These are phyloP conservation scores for Leuciscus waleckii DNA, from an alignment of 2,797 vertebrate genomes.

Conservation along the genomic window DNA sequence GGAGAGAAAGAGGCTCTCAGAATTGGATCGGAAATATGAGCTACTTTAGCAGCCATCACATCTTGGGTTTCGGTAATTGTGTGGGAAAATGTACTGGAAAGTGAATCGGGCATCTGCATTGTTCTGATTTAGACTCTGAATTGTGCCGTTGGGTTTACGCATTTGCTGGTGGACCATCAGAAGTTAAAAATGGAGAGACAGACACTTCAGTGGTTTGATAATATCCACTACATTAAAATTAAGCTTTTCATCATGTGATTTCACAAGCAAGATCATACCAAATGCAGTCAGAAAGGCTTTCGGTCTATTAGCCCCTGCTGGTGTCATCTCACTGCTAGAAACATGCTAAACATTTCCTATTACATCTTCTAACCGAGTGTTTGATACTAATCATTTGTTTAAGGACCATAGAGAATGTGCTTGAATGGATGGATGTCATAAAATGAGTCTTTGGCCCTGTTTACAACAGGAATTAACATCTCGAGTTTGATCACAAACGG, in stretches of 20 bases:
- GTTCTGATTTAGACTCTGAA: slow-evolving; percentile 17
- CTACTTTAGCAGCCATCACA: slow-evolving; percentile 32
- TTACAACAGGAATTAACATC: slow-evolving; percentile 1
- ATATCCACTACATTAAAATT: slow-evolving; percentile 29
- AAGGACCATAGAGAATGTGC: slow-evolving; percentile 17
- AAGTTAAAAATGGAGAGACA: slow-evolving; percentile 13
- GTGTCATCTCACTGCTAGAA: slow-evolving; percentile 7
- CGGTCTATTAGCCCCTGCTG: slow-evolving; percentile 52
- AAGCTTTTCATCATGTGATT: slow-evolving; percentile 38
- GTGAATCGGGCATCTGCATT: slow-evolving; percentile 25
- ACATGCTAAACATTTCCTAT: slow-evolving; percentile 37
- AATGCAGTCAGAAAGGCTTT: slow-evolving; percentile 51
- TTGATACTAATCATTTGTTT: slow-evolving; percentile 37
- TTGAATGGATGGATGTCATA: not conserved
- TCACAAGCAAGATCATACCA: slow-evolving; percentile 29
- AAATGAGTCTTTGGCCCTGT: not conserved
- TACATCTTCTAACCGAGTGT: slow-evolving; percentile 23
- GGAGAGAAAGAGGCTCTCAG: slow-evolving; percentile 6
- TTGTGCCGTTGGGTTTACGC: slow-evolving; percentile 15
- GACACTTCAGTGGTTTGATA: slow-evolving; percentile 28
- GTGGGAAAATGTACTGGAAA: slow-evolving; percentile 39
- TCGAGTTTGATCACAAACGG: not conserved
- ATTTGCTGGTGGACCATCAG: slow-evolving; percentile 15
- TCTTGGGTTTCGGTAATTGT: slow-evolving; percentile 31
- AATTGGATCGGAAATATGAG: slow-evolving; percentile 34